Conservation (phyloP, 1,140 invertebrate species). For the Drosophila pectinifera region DNA sequence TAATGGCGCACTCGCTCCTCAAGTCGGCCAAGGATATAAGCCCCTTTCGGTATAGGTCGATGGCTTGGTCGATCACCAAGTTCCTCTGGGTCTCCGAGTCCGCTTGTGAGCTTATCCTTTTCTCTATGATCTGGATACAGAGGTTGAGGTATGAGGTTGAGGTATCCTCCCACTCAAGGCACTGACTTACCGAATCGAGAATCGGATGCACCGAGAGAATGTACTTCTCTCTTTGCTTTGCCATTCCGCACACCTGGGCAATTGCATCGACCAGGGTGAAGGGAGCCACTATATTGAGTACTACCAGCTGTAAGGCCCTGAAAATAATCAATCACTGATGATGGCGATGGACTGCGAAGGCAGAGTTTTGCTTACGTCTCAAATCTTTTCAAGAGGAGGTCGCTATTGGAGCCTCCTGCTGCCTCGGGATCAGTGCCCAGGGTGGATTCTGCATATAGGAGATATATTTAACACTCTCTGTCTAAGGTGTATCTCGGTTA, state of each 20-base stretch:
- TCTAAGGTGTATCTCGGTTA: too few relatives aligned
- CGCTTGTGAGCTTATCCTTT: not conserved
- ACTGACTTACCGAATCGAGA: too few relatives aligned
- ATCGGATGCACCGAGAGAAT: not conserved
- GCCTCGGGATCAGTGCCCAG: slow-evolving; percentile 49
- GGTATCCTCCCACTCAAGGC: too few relatives aligned
- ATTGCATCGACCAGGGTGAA: not conserved
- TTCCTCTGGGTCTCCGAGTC: not conserved
- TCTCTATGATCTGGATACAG: slow-evolving; percentile 9
- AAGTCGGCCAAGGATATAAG: slow-evolving; percentile 42
- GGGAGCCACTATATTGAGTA: not conserved
- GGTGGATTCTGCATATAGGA: slow-evolving; percentile 41
- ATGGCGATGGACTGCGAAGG: too few relatives aligned
- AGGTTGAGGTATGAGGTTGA: fast-evolving
- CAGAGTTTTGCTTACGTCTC: slow-evolving; percentile 21
- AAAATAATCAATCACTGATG: too few relatives aligned
- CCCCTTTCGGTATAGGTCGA: slow-evolving; percentile 30
- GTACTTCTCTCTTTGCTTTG: not conserved
- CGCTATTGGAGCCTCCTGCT: slow-evolving; percentile 8
- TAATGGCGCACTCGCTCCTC: slow-evolving; percentile 48
- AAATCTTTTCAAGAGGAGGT: slow-evolving; percentile 18
- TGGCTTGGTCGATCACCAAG: slow-evolving; percentile 37
- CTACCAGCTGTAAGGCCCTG: not conserved
- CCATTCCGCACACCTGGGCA: not conserved
- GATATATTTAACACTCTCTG: not conserved